Conservation (phyloP, 2,797 vertebrate species). For the Acanthurus lineatus region DNA sequence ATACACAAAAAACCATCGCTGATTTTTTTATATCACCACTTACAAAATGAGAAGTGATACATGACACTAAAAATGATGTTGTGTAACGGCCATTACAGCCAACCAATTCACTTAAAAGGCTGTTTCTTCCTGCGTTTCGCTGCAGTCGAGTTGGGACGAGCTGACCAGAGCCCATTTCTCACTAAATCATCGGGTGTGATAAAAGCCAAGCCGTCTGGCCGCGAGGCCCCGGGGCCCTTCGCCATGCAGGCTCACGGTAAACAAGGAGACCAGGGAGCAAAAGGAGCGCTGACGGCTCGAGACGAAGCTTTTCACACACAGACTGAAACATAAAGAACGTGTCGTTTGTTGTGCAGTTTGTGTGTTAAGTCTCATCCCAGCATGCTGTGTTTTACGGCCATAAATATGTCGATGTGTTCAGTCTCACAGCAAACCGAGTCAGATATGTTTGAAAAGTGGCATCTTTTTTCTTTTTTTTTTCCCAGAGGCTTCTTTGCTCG, state of each 20-base stretch:
- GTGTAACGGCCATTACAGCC: slow-evolving; percentile 40
- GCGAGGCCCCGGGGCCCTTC: slow-evolving; percentile 42
- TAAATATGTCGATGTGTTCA: slow-evolving; percentile 4
- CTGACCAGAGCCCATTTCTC: slow-evolving; percentile 62
- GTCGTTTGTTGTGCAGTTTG: slow-evolving; percentile 20
- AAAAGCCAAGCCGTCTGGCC: slow-evolving; percentile 48
- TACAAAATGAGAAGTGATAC: slow-evolving; percentile 21
- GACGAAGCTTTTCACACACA: slow-evolving; percentile 2
- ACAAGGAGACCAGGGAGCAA: too few species aligned
- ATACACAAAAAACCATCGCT: slow-evolving; percentile 19
- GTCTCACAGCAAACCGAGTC: slow-evolving; percentile 14
- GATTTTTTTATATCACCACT: slow-evolving; percentile 12
- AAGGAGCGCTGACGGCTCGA: slow-evolving; percentile 49
- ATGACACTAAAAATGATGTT: slow-evolving; percentile 28
- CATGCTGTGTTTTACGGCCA: slow-evolving; percentile 7
- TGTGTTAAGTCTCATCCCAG: neutral
- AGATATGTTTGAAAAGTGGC: slow-evolving; percentile 21
- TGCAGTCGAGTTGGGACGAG: slow-evolving; percentile 35
- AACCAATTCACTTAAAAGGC: slow-evolving; percentile 47
- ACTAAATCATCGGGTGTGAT: slow-evolving; percentile 56
- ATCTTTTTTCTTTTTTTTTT: too few species aligned
- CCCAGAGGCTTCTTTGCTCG: slow-evolving; percentile 31
- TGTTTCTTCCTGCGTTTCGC: slow-evolving; percentile 41
- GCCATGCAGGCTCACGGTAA: too few species aligned
- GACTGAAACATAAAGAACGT: slow-evolving; percentile 7